Evolutionary conservation across 2,888 invertebrate species (phyloP).

Genomic region (Tipula vernalis): DNA sequence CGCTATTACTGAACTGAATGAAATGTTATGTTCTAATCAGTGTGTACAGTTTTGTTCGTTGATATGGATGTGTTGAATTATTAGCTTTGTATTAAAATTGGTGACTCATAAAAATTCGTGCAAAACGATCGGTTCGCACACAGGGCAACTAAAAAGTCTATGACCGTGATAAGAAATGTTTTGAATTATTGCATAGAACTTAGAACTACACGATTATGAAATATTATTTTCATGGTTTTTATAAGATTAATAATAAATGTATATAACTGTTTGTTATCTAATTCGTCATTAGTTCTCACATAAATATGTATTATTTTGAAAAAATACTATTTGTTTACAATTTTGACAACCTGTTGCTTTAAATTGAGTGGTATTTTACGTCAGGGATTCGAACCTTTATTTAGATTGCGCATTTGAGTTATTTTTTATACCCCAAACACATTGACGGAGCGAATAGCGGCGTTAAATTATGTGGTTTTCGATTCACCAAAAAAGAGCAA

Average conservation of each 20-base stretch:
- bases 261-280: neutral
- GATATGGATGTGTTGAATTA: neutral
- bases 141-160: neutral
- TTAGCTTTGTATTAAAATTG: neutral
- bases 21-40: neutral
- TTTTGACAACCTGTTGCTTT: neutral
- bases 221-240: too few species aligned
- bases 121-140: neutral
- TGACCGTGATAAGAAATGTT: neutral
- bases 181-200: neutral
- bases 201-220: too few species aligned
- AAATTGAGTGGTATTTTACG: neutral
- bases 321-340: neutral
- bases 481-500: too few species aligned
- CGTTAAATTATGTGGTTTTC: too few species aligned
- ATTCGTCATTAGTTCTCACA: neutral
- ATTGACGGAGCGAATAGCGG: too few species aligned
- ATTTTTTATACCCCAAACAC: too few species aligned
- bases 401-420: too few species aligned
- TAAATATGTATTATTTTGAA: neutral
- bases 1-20: neutral
- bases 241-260: neutral
- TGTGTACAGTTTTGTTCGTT: neutral
- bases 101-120: neutral
- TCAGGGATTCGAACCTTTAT: neutral